Conservation (phyloP, 2,113 vertebrate genomes). For the Amazona vittata region DNA sequence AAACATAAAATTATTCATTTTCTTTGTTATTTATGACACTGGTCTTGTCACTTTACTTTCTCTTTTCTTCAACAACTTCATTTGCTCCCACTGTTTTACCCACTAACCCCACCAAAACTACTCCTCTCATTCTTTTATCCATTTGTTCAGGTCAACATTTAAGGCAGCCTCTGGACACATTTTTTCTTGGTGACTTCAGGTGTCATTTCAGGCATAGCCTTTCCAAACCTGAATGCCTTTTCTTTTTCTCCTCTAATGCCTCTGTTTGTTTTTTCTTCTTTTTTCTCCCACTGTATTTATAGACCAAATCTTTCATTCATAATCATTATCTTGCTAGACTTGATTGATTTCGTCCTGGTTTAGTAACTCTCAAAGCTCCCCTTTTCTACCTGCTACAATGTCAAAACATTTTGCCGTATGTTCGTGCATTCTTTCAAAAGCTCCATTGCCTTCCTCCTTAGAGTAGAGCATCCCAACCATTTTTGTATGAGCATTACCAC, state of each 20-base stretch:
- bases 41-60: neutral
- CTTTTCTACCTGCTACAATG: neutral
- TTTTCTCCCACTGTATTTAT: neutral
- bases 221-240: neutral
- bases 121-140: neutral
- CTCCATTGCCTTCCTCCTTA: neutral
- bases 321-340: constrained; percentile 32
- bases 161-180: neutral
- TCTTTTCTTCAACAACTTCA: neutral
- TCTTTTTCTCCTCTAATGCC: neutral
- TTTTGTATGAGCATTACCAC: neutral
- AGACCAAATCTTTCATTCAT: neutral
- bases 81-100: neutral
- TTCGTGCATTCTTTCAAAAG: neutral
- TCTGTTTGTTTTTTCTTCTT: neutral
- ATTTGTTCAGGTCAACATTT: neutral
- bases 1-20: neutral
- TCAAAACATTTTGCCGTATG: constrained; percentile 56
- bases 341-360: constrained; percentile 26
- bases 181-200: neutral
- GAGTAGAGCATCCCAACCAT: neutral
- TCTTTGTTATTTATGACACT: neutral
- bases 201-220: neutral
- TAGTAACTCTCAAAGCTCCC: constrained; percentile 27
- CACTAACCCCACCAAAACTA: neutral